A percentile compares a stretch with the other conserved stretches of the same genome.
Evolutionary conservation across 2,797 vertebrate species (phyloP).

Genomic region (Nothura maculosa): DNA sequence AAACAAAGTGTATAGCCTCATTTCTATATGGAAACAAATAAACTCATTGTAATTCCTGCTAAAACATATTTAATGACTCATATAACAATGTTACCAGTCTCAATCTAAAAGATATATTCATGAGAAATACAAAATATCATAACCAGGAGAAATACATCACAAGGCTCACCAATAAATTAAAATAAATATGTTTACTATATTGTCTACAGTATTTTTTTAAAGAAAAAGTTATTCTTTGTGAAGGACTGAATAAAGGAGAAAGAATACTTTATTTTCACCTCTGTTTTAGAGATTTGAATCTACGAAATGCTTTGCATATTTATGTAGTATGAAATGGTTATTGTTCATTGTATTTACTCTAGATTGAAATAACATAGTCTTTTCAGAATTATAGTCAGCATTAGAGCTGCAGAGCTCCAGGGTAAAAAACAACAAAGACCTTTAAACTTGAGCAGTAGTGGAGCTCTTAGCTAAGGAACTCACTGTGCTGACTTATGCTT

Average conservation of each 20-base stretch:
- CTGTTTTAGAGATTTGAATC: background rate
- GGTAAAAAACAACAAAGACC: background rate
- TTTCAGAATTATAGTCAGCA: background rate
- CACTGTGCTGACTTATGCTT: background rate
- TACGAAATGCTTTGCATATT: background rate
- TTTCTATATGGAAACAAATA: background rate
- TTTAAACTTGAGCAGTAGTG: background rate
- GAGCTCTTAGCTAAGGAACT: background rate
- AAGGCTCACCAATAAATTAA: background rate
- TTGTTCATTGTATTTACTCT: background rate
- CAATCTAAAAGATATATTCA: background rate
- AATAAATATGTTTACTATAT: background rate
- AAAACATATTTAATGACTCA: slow-evolving; percentile 18
- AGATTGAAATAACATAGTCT: background rate
- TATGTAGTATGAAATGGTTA: background rate
- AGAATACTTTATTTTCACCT: background rate
- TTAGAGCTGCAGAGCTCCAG: background rate
- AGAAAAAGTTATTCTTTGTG: background rate
- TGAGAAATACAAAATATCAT: slow-evolving; percentile 1
- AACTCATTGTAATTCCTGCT: background rate
- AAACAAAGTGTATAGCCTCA: background rate
- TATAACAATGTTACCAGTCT: background rate
- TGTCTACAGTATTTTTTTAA: background rate
- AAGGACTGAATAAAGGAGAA: background rate
- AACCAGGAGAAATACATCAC: background rate